Evolutionary conservation across 2,797 vertebrate genomes (phyloP), one percentile per base, ranked within the genome.

Genomic region (Halcyon chelicuti): DNA sequence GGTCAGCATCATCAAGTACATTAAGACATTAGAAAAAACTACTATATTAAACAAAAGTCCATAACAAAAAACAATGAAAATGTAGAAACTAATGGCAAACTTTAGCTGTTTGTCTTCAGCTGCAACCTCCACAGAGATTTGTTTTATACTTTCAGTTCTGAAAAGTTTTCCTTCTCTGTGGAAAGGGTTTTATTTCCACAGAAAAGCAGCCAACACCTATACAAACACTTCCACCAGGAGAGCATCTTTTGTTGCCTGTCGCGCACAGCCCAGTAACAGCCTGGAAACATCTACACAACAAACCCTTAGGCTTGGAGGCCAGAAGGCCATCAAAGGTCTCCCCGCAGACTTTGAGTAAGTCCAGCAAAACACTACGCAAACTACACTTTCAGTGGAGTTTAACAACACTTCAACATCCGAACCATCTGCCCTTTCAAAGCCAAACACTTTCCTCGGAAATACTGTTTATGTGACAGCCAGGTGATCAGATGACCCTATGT

Each of bases 181-280:
- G 54, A 86, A 87, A 70, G 5, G 1, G 10, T 51, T 66, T 68
- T 78, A 33, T 31, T 71, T 86, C 70, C 14, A 4, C 1, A 75
- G 25, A 65, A 81, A 57, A 84, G 13, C 31, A 87, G 29, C 12
- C 40, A 84, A 19, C 5, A 4, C 9, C 23, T 73, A 58, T 10
- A 83, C 14, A 52, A 82, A n/a, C 39, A 54, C 20, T 14, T 31
- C 20, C 17, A 61, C 1, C 3, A 57, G 17, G 86, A 60, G 14
- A 57, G 61, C 61, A 42, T 14, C 37, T 71, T 77, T 14, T 9
- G 7, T 3, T 70, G 39, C 46, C 57, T 16, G 11, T 2, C 26
- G 25, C 3, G 1, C 19, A 9, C 0, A 1, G 14, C 3, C 29
- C 28, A 31, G 29, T 18, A 55, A 58, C 40, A 23, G 12, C 26